Base-by-base conservation (phyloP, 2,113 vertebrate species). In the Donacobius atricapilla region DNA sequence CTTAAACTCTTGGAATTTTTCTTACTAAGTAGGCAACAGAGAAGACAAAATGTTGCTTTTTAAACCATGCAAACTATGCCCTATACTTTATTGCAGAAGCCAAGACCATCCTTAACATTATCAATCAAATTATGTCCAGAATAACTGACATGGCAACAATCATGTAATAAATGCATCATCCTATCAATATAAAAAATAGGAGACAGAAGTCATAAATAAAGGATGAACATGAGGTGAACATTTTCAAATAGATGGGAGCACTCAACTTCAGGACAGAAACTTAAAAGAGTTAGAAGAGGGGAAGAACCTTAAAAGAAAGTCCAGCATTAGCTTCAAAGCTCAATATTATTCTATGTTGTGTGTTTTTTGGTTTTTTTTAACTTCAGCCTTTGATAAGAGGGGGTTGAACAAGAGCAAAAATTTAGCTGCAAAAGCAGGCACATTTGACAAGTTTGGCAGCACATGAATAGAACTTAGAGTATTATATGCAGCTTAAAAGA, bases 401-500 rank as follows among this genome's bases (percentile, higher is more conserved):
- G 3, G 12, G 24, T 53, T 82, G 66, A 93, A 71, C 11, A 82
- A 53, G 9, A 87, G n/a, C 17, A 76, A 96, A 65, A 93, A 92
- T 54, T 83, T 57, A 81, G 81, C 54, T 83, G 64, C 61, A 69
- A 89, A 93, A 87, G 45, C 82, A 78, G 53, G 51, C 71, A 88
- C 31, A 68, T 73, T 77, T 83, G 73, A 73, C 71, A 91, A 94
- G 58, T 81, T 58, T 80, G 57, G 69, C 82, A 96, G 85, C 56
- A 84, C 37, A 45, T 69, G 40, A 91, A 91, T 57, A 81, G 89
- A 96, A 91, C 66, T 91, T 81, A 63, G 83, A 77, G 42, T 83
- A 95, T 96, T 94, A 91, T 56, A 85, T 53, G 51, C 2, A 1
- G 80, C 72, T 97, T 95, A 93, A 94, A 79, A 94, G 92, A 96